Conservation (phyloP, 2,888 invertebrate species). For the Cylindroiulus punctatus region DNA sequence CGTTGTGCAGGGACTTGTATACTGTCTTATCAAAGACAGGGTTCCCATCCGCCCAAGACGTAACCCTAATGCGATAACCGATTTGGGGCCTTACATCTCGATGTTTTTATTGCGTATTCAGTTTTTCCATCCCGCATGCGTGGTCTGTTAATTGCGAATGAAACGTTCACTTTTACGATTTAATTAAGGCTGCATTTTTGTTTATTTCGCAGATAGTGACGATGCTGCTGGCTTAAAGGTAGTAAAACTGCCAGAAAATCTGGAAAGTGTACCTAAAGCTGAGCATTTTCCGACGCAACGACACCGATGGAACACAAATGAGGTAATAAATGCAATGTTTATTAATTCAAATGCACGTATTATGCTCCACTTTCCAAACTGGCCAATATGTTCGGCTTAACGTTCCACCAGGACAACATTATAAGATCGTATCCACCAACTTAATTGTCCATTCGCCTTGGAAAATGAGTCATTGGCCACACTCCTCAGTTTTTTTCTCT, state of each 20-base stretch:
- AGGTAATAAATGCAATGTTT: constrained; percentile 74
- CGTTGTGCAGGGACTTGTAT: too few relatives aligned
- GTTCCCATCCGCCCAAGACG: not conserved
- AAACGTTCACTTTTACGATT: constrained; percentile 37
- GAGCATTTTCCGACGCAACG: constrained; percentile 94
- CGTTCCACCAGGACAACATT: not conserved
- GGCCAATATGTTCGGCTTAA: constrained; percentile 3
- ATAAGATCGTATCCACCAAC: not conserved
- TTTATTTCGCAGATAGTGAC: constrained; percentile 53
- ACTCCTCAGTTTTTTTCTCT: not conserved
- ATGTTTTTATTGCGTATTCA: not conserved
- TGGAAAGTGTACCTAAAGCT: constrained; percentile 92
- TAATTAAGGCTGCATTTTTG: constrained; percentile 53
- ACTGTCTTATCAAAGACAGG: too few relatives aligned
- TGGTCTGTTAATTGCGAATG: not conserved
- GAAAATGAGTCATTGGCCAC: not conserved
- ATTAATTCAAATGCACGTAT: constrained; percentile 40
- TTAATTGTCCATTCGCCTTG: constrained; percentile 16
- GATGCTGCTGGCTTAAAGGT: constrained; percentile 55
- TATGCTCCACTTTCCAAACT: not conserved
- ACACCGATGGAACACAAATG: constrained; percentile 99
- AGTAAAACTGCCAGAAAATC: constrained; percentile 92
- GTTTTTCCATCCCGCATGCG: constrained; percentile 22
- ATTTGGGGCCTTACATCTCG: not conserved
- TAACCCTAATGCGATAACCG: not conserved